Conservation (phyloP, 2,113 vertebrate species). For the Pyxicephalus adspersus region DNA sequence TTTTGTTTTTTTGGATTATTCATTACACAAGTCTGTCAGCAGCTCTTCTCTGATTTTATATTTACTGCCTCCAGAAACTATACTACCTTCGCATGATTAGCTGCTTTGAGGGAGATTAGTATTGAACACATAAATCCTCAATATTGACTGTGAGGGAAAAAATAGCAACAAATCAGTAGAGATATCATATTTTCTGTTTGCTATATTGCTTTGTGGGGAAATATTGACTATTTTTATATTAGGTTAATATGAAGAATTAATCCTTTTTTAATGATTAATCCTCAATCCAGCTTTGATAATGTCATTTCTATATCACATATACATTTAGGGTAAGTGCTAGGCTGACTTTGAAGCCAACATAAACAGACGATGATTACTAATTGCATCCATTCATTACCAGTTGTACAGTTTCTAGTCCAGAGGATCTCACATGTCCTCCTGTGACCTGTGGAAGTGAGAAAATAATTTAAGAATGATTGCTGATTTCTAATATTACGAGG, state of each 20-base stretch:
- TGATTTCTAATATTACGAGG: background rate
- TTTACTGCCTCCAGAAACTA: slow-evolving; percentile 17
- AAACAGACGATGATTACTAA: slow-evolving; percentile 15
- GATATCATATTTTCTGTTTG: slow-evolving; percentile 17
- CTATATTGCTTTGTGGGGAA: background rate
- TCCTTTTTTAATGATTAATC: slow-evolving; percentile 13
- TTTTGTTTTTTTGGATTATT: slow-evolving; percentile 32
- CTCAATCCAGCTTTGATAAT: background rate
- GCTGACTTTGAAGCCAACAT: too few species aligned
- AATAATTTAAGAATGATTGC: slow-evolving; percentile 18
- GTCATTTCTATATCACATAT: background rate
- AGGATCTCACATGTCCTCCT: slow-evolving; percentile 15
- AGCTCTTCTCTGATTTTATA: slow-evolving; percentile 18
- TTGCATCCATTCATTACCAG: background rate
- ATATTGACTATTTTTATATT: slow-evolving; percentile 15
- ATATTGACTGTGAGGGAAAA: slow-evolving; percentile 14
- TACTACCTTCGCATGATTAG: slow-evolving; percentile 25
- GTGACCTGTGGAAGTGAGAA: background rate
- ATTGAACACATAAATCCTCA: slow-evolving; percentile 42
- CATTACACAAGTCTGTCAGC: slow-evolving; percentile 11
- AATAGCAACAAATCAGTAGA: slow-evolving; percentile 12
- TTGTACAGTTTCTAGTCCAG: background rate
- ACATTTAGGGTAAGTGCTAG: background rate
- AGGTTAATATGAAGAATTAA: slow-evolving; percentile 27
- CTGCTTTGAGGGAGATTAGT: slow-evolving; percentile 40